Percentiles rank a stretch among this genome's conserved stretches.
Evolutionary conservation across 2,113 vertebrate species (phyloP).

Genomic region (Actinemys pallida): DNA sequence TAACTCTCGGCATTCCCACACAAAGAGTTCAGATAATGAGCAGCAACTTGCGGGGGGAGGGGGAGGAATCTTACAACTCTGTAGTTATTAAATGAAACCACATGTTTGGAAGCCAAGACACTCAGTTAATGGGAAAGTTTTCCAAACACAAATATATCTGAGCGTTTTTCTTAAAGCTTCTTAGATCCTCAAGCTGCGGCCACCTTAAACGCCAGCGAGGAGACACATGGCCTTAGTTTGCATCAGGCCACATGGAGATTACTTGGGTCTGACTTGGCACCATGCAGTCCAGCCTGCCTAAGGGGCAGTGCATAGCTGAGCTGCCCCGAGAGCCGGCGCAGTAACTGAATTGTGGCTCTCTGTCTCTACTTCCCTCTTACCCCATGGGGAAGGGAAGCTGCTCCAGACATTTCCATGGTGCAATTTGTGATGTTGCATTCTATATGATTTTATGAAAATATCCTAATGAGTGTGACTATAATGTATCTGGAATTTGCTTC

Average conservation of each 20-base stretch:
- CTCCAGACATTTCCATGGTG: not conserved
- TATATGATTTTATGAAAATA: no score
- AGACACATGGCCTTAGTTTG: not conserved
- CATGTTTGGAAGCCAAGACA: not conserved
- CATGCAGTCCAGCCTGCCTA: no score
- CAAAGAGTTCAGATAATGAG: not conserved
- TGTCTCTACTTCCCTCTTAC: not conserved
- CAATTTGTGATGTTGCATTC: no score
- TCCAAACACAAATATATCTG: not conserved
- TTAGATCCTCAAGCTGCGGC: not conserved
- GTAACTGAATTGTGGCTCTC: no score
- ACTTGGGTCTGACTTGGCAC: not conserved
- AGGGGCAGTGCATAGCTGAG: not conserved
- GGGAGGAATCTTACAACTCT: not conserved
- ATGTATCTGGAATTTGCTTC: no score
- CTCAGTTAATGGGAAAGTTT: not conserved
- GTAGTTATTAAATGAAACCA: not conserved
- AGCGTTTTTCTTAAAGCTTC: not conserved
- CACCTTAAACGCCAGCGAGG: not conserved
- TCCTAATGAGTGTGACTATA: no score
- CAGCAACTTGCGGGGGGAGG: not conserved
- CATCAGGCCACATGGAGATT: not conserved
- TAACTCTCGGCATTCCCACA: fast-evolving
- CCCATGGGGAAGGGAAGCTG: not conserved
- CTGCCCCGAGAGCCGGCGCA: not conserved